phyloP scores from a whole-genome alignment of 2,797 vertebrate species.

The Mionectes olivaceus region DNA sequence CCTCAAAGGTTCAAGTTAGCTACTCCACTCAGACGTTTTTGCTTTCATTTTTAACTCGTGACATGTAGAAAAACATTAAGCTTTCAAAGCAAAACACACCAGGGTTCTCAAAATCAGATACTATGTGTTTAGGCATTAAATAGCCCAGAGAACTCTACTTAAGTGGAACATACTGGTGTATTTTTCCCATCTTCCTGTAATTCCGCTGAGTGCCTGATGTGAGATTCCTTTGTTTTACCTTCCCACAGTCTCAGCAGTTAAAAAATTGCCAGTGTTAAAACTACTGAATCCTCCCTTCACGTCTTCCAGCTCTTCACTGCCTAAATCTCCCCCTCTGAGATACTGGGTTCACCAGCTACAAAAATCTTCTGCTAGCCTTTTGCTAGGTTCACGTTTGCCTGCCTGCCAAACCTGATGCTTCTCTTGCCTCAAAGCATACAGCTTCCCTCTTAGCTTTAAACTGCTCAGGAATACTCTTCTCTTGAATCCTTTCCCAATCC shows the following conservation, averaged over 20 bases:
- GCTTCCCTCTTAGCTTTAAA: neutral
- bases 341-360: neutral
- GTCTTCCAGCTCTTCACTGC: neutral
- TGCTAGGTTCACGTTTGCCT: neutral
- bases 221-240: neutral
- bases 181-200: neutral
- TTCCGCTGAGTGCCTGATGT: neutral
- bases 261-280: neutral
- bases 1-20: neutral
- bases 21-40: neutral
- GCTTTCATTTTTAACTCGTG: neutral
- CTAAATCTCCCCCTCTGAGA: neutral
- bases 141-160: neutral
- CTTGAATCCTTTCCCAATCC: neutral
- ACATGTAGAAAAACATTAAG: neutral
- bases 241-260: neutral
- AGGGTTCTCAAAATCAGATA: neutral
- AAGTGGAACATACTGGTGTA: neutral
- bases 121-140: neutral
- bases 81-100: neutral
- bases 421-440: neutral
- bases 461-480: neutral
- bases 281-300: neutral
- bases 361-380: neutral
- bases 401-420: neutral